phyloP scores from a whole-genome alignment of 1,140 invertebrate species.

The Leptinotarsa defecta region DNA sequence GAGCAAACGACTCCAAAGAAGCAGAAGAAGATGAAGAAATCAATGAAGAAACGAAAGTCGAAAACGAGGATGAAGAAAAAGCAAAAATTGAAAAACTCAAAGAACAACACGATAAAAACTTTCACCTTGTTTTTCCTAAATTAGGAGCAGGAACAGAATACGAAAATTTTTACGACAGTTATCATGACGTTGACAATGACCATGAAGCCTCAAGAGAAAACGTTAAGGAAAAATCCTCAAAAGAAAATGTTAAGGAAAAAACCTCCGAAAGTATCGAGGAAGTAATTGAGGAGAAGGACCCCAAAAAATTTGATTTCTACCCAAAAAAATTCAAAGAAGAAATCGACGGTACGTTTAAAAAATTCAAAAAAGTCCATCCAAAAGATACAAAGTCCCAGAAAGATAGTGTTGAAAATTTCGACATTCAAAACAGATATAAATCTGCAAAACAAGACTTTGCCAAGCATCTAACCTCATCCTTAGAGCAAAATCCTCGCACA shows the following conservation, averaged over 20 bases:
- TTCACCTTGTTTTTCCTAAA: neutral
- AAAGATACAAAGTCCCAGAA: neutral
- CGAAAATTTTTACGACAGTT: neutral
- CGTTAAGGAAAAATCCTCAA: neutral
- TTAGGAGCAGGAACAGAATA: slow-evolving; percentile 1
- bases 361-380: neutral
- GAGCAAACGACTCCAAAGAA: neutral
- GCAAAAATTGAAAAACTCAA: slow-evolving; percentile 23
- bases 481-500: neutral
- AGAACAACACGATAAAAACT: slow-evolving; percentile 32
- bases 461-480: neutral
- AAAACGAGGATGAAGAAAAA: slow-evolving; percentile 30
- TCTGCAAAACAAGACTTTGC: neutral
- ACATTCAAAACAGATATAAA: slow-evolving; percentile 9
- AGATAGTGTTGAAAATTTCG: neutral
- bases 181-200: neutral
- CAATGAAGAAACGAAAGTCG: neutral
- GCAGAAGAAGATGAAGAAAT: slow-evolving; percentile 9
- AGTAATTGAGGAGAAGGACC: neutral
- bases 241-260: neutral
- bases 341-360: neutral
- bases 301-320: neutral
- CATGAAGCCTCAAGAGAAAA: neutral
- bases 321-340: slow-evolving; percentile 4
- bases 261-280: neutral